Base-by-base conservation (phyloP, 2,113 vertebrate species). In the Bombycilla garrulus region DNA sequence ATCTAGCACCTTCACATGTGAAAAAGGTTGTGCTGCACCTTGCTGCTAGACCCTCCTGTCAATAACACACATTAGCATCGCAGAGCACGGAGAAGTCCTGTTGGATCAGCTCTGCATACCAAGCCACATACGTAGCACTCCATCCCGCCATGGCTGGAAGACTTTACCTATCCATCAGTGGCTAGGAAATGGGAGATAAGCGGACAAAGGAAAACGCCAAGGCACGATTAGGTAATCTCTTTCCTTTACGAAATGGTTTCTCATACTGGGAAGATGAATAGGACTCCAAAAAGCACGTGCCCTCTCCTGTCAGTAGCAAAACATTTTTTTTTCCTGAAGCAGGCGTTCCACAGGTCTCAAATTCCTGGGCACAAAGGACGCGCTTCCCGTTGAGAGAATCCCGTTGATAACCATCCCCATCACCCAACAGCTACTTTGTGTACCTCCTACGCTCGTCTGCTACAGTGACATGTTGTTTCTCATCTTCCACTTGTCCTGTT, bases 401-500 rank as follows among this genome's bases (percentile, higher is more conserved):
- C 18, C 0, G 8, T 11, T 90, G 78, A 91, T 50, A 77, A 47
- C 51, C 42, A 65, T 74, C 53, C 35, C 36, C 53, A 67, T 78
- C 78, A 84, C 45, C 38, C 85, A 72, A 78, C 65, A 4, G 4
- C 83, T 89, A 66, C 60, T 86, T 67, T 3, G 7, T 69, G 85
- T 44, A 33, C 67, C 92, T 86, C 94, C 95, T 82, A 91, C 58
- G 50, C 80, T 60, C 20, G 24, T 96, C 93, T 95, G 87, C 79
- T 61, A 35, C 42, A 80, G 65, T 9, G 1, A 87, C 86, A 0
- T 80, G 95, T 82, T 95, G 54, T 85, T 92, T 95, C 91, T 80
- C 80, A 92, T 96, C 90, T 96, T 90, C 86, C 90, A 86, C 84
- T 96, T 88, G 92, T 83, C 53, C 86, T 77, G 26, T 60, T 76